phyloP scores from a whole-genome alignment of 2,797 vertebrate species.

The Agapornis canus region DNA sequence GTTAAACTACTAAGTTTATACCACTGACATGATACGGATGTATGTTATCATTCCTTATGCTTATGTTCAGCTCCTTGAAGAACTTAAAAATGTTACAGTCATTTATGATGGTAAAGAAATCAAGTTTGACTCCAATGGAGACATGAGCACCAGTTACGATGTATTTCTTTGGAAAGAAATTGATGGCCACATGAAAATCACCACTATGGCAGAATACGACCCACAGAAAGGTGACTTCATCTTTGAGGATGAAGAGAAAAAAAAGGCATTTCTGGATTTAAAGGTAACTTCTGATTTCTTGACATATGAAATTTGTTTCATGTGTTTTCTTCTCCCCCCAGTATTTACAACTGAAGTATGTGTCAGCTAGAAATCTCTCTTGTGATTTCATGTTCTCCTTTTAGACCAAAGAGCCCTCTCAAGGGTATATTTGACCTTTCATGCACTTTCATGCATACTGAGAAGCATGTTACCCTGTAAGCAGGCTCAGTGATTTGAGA shows the following conservation, averaged over 20 bases:
- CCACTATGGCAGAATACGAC: slow-evolving; percentile 82
- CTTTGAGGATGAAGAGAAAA: slow-evolving; percentile 62
- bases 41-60: not conserved
- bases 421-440: not conserved
- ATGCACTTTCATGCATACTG: not conserved
- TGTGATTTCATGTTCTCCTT: not conserved
- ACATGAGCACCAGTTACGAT: slow-evolving; percentile 85
- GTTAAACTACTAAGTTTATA: not conserved
- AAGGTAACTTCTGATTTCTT: slow-evolving; percentile 73
- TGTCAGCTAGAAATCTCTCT: not conserved
- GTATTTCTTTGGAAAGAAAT: slow-evolving; percentile 82
- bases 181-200: slow-evolving; percentile 59
- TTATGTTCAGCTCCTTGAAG: slow-evolving; percentile 77
- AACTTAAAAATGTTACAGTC: slow-evolving; percentile 75
- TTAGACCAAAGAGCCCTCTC: not conserved
- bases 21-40: not conserved
- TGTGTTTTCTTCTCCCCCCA: not conserved
- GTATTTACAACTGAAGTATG: not conserved
- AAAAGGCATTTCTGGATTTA: slow-evolving; percentile 71
- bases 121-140: slow-evolving; percentile 81
- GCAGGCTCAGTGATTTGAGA: not conserved
- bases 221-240: slow-evolving; percentile 73
- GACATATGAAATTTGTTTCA: not conserved
- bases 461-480: not conserved
- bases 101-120: slow-evolving; percentile 67